These are phyloP conservation scores for Pachypeltis micranthus DNA, from an alignment of 1,140 invertebrate species.

Conservation along the genomic window DNA sequence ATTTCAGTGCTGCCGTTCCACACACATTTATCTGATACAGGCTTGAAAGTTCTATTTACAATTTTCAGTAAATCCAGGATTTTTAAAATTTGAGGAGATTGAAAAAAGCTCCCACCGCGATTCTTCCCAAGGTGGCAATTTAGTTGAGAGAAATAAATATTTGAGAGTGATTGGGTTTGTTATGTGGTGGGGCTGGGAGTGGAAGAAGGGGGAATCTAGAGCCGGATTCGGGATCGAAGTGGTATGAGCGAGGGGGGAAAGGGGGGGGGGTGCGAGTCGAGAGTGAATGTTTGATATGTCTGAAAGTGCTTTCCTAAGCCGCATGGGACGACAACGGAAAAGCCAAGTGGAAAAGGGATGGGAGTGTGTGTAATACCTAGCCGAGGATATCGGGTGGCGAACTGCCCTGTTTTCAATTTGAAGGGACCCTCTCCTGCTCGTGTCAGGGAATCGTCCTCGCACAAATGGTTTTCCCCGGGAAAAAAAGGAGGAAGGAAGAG, in stretches of 20 bases:
- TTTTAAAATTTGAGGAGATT: background rate
- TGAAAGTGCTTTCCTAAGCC: background rate
- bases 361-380: background rate
- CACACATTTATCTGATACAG: too few relatives aligned
- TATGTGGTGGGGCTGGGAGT: too few relatives aligned
- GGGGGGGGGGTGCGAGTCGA: background rate
- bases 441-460: background rate
- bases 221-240: too few relatives aligned
- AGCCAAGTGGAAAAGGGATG: background rate
- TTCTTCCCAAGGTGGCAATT: background rate
- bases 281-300: background rate
- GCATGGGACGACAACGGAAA: background rate
- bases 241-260: background rate
- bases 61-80: too few relatives aligned
- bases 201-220: too few relatives aligned
- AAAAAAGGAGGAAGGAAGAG: background rate
- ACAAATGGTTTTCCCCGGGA: background rate
- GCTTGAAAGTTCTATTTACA: too few relatives aligned
- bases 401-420: slow-evolving; percentile 12
- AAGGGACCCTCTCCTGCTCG: background rate
- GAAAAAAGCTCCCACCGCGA: background rate
- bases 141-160: background rate
- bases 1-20: too few relatives aligned
- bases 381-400: slow-evolving; percentile 11
- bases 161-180: too few relatives aligned